Base-by-base conservation (phyloP, 2,797 vertebrate species). In the Poliocrania exsul region DNA sequence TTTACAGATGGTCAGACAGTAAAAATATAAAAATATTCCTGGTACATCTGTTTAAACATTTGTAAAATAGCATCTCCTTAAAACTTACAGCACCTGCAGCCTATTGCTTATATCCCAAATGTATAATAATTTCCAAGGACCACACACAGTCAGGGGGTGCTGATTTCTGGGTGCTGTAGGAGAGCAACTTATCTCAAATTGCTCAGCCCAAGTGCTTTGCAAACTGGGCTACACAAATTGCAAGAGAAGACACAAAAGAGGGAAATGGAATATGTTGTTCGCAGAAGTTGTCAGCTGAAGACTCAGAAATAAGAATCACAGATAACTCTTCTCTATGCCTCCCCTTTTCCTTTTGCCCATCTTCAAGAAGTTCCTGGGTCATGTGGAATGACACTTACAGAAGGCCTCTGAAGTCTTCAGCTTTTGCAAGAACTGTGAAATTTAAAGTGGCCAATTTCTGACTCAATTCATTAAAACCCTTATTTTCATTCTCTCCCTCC, bases 11-110 rank as follows among this genome's bases (percentile, higher is more conserved):
- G 87, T 46, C 82, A 93, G 75, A 72, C 57, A 67, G 46, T 47
- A 56, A 96, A 93, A 93, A 69, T 56, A 85, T 70, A 83, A 87
- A 93, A 81, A 88, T 69, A 72, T 85, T 86, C 72, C 86, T 65
- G 11, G 35, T 91, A 66, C 79, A 75, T 91, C 92, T 95, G 88
- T 62, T 95, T 81, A 93, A 94, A 86, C 89, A 88, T 88, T 95
- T 93, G 82, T 54, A 93, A 92, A 94, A 86, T 33, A 83, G 9
- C 46, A 18, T 49, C 65, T 85, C 71, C 74, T 71, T 89, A 87
- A 73, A 95, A 92, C 49, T 73, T 77, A 70, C 0, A 86, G 71
- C 60, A 38, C 60, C n/a, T 77, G 77, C 40, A 90, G 47, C 31
- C 82, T 73, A 82, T 77, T 92, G 35, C 26, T 93, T 85, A 82